Conservation (phyloP, 2,113 vertebrate genomes). For the Mormoops blainvillei region DNA sequence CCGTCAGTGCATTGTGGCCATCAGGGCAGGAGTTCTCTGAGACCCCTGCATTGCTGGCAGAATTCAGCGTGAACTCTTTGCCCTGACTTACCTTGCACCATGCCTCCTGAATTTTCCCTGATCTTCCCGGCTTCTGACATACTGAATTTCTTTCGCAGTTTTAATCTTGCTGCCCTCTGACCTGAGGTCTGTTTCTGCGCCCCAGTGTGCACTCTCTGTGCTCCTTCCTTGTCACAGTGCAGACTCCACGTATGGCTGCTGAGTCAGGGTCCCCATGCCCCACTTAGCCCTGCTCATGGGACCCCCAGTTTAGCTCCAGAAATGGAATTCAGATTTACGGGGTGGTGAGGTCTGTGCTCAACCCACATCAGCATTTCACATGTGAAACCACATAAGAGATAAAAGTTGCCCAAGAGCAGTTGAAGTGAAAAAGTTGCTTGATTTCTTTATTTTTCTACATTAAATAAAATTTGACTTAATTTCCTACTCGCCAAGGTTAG, state of each 20-base stretch:
- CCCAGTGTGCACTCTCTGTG: background rate
- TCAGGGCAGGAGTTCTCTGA: background rate
- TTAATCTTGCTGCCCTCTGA: background rate
- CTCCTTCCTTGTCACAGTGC: rapidly evolving
- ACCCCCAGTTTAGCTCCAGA: background rate
- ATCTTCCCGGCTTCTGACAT: background rate
- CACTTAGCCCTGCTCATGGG: background rate
- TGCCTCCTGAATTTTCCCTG: background rate
- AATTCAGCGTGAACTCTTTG: background rate
- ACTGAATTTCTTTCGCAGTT: background rate
- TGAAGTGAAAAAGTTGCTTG: background rate
- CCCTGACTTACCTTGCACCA: background rate
- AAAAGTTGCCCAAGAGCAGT: background rate
- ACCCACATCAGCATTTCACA: background rate
- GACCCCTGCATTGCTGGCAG: rapidly evolving
- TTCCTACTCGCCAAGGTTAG: background rate
- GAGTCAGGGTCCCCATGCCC: background rate
- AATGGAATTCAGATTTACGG: background rate
- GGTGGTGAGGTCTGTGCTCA: background rate
- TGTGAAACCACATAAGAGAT: background rate
- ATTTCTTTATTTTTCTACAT: background rate
- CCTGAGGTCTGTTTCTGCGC: background rate
- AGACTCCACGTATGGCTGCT: rapidly evolving
- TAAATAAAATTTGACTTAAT: background rate
- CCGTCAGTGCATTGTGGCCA: rapidly evolving